A percentile compares a stretch with the other conserved stretches of the same genome.
Conservation (phyloP, 2,888 invertebrate species). For the Drosophila picticornis region DNA sequence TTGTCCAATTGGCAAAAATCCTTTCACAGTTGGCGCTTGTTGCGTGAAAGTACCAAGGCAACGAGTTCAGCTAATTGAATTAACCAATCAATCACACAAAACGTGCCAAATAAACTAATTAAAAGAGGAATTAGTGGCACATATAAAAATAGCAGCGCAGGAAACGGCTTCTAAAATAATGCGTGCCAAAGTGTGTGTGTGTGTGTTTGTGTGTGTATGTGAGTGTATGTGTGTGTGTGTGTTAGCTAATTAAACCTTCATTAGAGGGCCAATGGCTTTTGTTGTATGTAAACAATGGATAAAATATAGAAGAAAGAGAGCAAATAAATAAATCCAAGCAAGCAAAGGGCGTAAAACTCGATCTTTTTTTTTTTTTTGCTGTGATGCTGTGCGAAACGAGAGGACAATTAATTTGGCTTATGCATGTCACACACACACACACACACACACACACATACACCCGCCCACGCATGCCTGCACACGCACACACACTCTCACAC, state of each 20-base stretch:
- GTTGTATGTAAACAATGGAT: slow-evolving; percentile 68
- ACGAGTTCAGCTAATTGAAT: slow-evolving; percentile 59
- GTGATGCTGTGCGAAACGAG: slow-evolving; percentile 57
- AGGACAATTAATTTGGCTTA: slow-evolving; percentile 76
- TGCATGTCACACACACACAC: slow-evolving; percentile 60
- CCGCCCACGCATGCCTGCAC: slow-evolving; percentile 16
- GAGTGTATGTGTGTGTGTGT: slow-evolving; percentile 24
- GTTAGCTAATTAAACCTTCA: slow-evolving; percentile 77
- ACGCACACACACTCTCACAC: slow-evolving; percentile 16
- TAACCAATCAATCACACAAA: slow-evolving; percentile 69
- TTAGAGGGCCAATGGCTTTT: slow-evolving; percentile 60
- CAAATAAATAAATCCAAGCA: slow-evolving; percentile 50
- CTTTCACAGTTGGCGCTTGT: slow-evolving; percentile 4
- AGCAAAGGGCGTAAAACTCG: slow-evolving; percentile 52
- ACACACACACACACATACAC: slow-evolving; percentile 18
- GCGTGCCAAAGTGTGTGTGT: slow-evolving; percentile 9
- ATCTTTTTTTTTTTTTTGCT: slow-evolving; percentile 33
- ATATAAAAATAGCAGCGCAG: slow-evolving; percentile 46
- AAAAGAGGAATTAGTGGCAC: slow-evolving; percentile 69
- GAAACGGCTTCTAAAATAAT: slow-evolving; percentile 55
- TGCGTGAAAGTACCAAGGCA: slow-evolving; percentile 8
- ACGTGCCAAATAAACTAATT: slow-evolving; percentile 72
- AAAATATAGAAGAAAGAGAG: slow-evolving; percentile 17
- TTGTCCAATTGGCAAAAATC: slow-evolving; percentile 4
- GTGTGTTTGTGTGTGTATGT: slow-evolving; percentile 12